Conservation (phyloP, 2,113 vertebrate species). For the Oreochromis aureus region DNA sequence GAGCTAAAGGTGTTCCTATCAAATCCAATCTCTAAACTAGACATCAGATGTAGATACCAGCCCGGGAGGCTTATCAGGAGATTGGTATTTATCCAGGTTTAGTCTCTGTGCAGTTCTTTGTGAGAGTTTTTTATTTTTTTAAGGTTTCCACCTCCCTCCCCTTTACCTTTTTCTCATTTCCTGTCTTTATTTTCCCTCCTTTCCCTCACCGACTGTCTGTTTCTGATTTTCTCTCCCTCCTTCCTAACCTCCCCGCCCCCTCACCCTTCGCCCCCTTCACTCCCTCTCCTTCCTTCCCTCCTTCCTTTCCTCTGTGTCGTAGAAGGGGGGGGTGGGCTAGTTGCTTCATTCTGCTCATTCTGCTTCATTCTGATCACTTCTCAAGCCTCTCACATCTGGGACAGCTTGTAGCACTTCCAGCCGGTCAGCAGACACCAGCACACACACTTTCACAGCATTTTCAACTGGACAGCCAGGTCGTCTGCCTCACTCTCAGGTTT, state of each 20-base stretch:
- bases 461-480: constrained; percentile 36
- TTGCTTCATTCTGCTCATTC: background rate
- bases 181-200: constrained; percentile 42
- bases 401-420: constrained; percentile 52
- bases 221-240: constrained; percentile 41
- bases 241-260: background rate
- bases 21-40: background rate
- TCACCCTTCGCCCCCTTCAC: background rate
- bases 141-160: background rate
- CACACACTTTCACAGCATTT: background rate
- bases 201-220: constrained; percentile 35
- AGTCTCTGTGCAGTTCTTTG: background rate
- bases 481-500: constrained; percentile 50
- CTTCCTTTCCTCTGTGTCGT: constrained; percentile 9
- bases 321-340: constrained; percentile 37
- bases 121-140: background rate
- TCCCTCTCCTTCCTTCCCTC: constrained; percentile 16
- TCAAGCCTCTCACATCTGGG: constrained; percentile 68
- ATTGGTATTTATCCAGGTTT: background rate
- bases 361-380: constrained; percentile 46
- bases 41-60: background rate
- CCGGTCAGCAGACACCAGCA: background rate
- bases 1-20: background rate
- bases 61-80: background rate
- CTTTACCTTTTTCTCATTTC: constrained; percentile 36